Conservation (phyloP, 2,113 vertebrate genomes). For the Brachypodius melanocephalos region DNA sequence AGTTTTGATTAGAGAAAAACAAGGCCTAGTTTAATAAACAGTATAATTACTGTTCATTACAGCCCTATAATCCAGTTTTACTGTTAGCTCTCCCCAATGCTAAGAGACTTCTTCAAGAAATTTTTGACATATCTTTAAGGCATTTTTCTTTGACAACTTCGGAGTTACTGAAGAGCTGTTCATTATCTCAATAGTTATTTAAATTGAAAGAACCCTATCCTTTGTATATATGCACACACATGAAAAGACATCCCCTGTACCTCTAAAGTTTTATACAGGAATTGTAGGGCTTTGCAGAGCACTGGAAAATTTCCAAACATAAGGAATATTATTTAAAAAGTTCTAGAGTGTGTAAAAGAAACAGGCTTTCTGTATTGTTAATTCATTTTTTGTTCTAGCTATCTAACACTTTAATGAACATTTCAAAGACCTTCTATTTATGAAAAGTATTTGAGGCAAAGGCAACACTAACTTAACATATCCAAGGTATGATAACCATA, state of each 20-base stretch:
- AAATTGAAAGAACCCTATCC: neutral
- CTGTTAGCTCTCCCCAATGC: neutral
- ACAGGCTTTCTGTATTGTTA: neutral
- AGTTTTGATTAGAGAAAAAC: neutral
- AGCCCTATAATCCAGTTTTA: neutral
- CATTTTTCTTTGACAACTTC: neutral
- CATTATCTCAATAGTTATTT: neutral
- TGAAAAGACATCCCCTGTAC: neutral
- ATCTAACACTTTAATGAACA: neutral
- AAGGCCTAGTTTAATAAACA: neutral
- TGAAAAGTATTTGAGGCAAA: neutral
- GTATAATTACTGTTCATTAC: too few species aligned
- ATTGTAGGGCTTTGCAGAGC: neutral
- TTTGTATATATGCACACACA: neutral
- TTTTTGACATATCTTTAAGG: neutral
- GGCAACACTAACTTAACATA: neutral
- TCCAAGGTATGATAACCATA: neutral
- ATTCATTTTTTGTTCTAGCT: too few species aligned
- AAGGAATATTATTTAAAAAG: neutral
- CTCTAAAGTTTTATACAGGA: neutral
- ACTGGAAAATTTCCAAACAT: neutral
- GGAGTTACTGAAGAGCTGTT: neutral
- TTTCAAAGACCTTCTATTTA: neutral
- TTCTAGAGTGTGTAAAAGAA: neutral
- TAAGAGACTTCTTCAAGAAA: neutral